Base-by-base conservation (phyloP, 2,888 invertebrate species). In the Hoplodrina blanda region DNA sequence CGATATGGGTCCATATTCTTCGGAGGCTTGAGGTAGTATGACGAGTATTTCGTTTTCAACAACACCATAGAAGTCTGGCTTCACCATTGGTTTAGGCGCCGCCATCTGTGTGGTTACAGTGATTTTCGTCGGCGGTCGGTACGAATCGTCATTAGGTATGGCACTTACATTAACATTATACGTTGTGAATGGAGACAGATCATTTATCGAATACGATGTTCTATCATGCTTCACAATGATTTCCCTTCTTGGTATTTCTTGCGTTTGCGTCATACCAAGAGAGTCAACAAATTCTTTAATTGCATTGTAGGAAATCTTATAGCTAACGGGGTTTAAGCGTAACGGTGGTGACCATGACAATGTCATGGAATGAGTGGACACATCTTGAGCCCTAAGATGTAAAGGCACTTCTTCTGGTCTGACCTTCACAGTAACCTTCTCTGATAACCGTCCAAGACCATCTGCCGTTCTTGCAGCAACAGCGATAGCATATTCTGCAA, bases 1-100 rank as follows among this genome's bases (percentile, higher is more conserved):
- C 70, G 98, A 98, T 85, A 99, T 99, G 10, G 99, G 99, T 30
- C 99, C 99, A 90, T 99, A 99, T 93, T 99, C 99, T 95, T 99
- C 99, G 0, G 99, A 99, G 0, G 99, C 99, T 95, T 99, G 99
- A 46, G 98, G 99, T 87, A 99, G 94, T 88, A 99, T 98, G n/a
- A 99, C 98, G 82, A 98, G 97, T 87, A 98, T 98, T 94, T 98
- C 98, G 53, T 98, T 98, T 92, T 98, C 98, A 4, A 98, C 97
- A 33, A 98, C 98, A 17, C 98, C 98, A 88, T 98, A 98, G 90
- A 99, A 99, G 91, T 99, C 99, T 0, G 99, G 99, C 88, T 99
- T 98, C 0, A 99, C 99, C 99, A 99, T 99, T 0, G 99, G 99
- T 86, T 99, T 98, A 0, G 99, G 99, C 0, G 99, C 99, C 53